Evolutionary conservation across 2,797 vertebrate genomes (phyloP).

Genomic region (Eptatretus atami): DNA sequence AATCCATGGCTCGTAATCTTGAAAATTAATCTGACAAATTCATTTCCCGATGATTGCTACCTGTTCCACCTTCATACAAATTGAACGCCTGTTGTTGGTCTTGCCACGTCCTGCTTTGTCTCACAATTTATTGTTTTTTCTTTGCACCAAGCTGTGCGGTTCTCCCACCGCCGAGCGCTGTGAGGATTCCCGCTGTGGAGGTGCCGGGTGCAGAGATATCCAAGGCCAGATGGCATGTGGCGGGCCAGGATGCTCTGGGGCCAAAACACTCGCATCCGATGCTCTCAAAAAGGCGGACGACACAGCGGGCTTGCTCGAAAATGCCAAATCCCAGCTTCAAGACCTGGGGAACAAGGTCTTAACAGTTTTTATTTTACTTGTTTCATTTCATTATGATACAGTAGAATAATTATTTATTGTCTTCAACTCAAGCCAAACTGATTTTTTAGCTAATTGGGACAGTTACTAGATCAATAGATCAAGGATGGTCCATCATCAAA

Average conservation of each 20-base stretch:
- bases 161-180: conserved; percentile 16
- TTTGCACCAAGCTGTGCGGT: conserved; percentile 14
- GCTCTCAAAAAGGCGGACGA: conserved; percentile 17
- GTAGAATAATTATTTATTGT: no score
- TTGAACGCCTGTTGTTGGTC: not conserved
- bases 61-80: not conserved
- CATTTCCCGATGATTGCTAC: not conserved
- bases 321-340: conserved; percentile 17
- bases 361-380: no score
- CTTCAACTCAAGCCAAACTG: no score
- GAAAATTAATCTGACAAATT: not conserved
- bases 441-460: no score
- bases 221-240: conserved; percentile 19
- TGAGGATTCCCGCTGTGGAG: conserved; percentile 18
- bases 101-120: not conserved
- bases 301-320: conserved; percentile 15
- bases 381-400: no score
- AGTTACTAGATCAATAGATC: no score
- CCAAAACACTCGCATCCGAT: conserved; percentile 16
- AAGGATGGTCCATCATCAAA: no score
- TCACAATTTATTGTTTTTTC: conserved; percentile 10
- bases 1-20: not conserved
- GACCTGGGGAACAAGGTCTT: conserved; percentile 23
- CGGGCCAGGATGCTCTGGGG: conserved; percentile 22
- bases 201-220: conserved; percentile 24